phyloP scores from a whole-genome alignment of 2,888 invertebrate genomes.

The Cyaniris semiargus region DNA sequence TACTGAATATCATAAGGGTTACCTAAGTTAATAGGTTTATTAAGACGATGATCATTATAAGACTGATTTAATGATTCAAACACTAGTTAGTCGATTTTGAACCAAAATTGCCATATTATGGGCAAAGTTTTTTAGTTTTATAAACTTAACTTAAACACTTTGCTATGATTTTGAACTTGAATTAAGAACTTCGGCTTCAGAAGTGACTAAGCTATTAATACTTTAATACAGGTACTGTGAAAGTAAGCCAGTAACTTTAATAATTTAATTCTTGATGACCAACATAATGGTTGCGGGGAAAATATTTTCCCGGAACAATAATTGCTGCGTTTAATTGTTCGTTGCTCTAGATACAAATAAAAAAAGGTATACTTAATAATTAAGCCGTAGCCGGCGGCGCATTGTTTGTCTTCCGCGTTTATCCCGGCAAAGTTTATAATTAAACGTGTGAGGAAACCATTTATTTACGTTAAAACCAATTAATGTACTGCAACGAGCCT shows the following conservation, averaged over 20 bases:
- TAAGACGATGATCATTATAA: background rate
- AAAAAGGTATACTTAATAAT: conserved; percentile 59
- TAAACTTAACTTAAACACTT: too few relatives aligned
- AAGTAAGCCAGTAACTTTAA: background rate
- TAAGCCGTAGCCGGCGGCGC: conserved; percentile 54
- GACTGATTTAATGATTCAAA: background rate
- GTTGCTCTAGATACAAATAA: conserved; percentile 10
- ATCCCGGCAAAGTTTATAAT: conserved; percentile 47
- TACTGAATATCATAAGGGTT: background rate
- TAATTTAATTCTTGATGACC: background rate
- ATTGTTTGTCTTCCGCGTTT: conserved; percentile 64
- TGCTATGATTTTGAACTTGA: too few relatives aligned
- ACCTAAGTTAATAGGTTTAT: too few relatives aligned
- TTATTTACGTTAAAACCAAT: conserved; percentile 38
- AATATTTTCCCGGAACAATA: background rate
- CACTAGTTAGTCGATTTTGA: background rate
- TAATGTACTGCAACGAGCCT: conserved; percentile 33
- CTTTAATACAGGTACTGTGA: too few relatives aligned
- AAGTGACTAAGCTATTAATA: too few relatives aligned
- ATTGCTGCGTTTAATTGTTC: background rate
- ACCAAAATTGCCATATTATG: too few relatives aligned
- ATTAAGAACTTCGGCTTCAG: too few relatives aligned
- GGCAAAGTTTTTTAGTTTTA: too few relatives aligned
- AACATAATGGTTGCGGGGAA: background rate
- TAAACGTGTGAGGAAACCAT: conserved; percentile 48